Evolutionary conservation across 2,888 invertebrate genomes (phyloP).

Genomic region (Blastobasis adustella): DNA sequence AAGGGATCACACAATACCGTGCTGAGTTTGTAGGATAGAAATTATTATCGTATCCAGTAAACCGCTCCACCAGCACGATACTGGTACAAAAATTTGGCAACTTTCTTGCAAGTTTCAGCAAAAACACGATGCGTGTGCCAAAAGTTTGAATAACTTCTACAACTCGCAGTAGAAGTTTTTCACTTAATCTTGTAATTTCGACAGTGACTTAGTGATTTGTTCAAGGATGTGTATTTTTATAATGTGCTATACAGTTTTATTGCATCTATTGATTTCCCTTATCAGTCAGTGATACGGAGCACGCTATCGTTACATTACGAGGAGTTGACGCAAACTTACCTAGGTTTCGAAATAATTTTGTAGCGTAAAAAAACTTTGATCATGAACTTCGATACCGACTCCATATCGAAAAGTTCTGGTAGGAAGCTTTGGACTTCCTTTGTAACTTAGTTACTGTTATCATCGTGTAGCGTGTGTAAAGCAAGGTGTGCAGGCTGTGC

Average conservation of each 20-base stretch:
- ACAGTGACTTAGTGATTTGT: neutral
- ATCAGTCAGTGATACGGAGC: neutral
- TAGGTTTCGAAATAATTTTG: too few relatives aligned
- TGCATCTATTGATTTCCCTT: neutral
- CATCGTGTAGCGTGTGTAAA: constrained; percentile 48
- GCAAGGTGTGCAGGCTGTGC: constrained; percentile 57
- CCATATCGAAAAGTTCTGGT: neutral
- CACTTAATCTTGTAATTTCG: constrained; percentile 10
- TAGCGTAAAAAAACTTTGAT: neutral
- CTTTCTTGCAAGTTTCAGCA: constrained; percentile 15
- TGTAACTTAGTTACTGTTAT: constrained; percentile 18
- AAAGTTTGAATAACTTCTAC: constrained; percentile 14
- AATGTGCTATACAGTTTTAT: neutral
- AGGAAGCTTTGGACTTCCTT: constrained; percentile 8
- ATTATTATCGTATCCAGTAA: too few relatives aligned
- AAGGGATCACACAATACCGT: too few relatives aligned
- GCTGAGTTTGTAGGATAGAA: too few relatives aligned
- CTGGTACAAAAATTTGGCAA: constrained; percentile 5
- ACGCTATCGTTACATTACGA: too few relatives aligned
- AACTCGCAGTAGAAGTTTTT: constrained; percentile 13
- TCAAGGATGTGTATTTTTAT: neutral
- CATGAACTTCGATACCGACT: neutral
- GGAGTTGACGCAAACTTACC: too few relatives aligned
- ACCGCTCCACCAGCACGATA: too few relatives aligned
- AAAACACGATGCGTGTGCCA: constrained; percentile 16